These are phyloP conservation scores for Ptycholaimellus sp. DNA, from an alignment of 2,888 invertebrate genomes.

Conservation along the genomic window DNA sequence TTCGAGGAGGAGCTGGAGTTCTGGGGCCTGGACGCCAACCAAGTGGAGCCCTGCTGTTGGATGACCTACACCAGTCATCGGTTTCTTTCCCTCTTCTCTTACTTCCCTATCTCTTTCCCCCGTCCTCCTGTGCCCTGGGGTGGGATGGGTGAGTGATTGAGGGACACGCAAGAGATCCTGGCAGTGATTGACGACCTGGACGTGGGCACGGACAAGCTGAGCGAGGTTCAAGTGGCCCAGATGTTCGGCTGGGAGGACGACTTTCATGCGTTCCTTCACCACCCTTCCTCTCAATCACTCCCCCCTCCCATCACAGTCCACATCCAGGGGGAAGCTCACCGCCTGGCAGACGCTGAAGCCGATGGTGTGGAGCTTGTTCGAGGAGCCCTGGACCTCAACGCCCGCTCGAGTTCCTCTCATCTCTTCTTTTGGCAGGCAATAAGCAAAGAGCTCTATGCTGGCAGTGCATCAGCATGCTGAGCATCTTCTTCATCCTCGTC, in stretches of 20 bases:
- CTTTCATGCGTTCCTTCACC: too few species aligned
- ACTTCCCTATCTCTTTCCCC: too few species aligned
- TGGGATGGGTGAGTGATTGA: too few species aligned
- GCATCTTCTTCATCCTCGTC: constrained; percentile 83
- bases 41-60: constrained; percentile 82
- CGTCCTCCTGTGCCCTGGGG: too few species aligned
- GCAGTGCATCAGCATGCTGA: constrained; percentile 74
- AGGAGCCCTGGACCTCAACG: constrained; percentile 45
- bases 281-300: too few species aligned
- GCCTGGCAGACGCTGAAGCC: constrained; percentile 84
- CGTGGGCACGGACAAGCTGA: constrained; percentile 16
- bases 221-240: constrained; percentile 30
- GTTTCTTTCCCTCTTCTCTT: too few species aligned
- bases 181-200: constrained; percentile 43
- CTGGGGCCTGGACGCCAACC: constrained; percentile 96
- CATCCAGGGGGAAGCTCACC: constrained; percentile 44
- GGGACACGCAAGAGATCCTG: constrained; percentile 66
- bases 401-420: not conserved
- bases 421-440: not conserved
- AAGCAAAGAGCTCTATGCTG: constrained; percentile 11
- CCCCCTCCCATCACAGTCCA: too few species aligned
- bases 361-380: constrained; percentile 92
- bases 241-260: constrained; percentile 94
- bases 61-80: constrained; percentile 40
- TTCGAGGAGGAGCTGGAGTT: constrained; percentile 72